A percentile compares a stretch with the other conserved stretches of the same genome.
phyloP scores from a whole-genome alignment of 2,113 vertebrate species.

The Euleptes europaea region DNA sequence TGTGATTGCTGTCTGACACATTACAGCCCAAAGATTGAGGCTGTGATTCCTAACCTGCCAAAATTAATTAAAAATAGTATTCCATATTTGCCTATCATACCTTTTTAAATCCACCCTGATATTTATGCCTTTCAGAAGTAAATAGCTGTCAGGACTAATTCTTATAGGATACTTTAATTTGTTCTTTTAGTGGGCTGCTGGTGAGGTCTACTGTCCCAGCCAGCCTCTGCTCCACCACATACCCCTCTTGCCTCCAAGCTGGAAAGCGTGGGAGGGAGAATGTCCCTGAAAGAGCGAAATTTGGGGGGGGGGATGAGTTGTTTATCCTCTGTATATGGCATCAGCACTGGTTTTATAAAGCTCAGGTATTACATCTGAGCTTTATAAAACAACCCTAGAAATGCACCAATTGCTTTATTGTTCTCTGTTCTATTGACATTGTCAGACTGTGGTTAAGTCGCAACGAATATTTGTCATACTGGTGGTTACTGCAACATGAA shows the following conservation, averaged over 20 bases:
- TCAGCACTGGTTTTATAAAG: background rate
- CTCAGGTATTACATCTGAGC: background rate
- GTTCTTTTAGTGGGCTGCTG: background rate
- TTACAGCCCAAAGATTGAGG: no score
- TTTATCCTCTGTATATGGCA: background rate
- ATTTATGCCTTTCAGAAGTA: no score
- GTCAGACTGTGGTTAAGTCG: background rate
- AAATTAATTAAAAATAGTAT: no score
- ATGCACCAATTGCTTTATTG: background rate
- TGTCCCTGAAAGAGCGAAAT: background rate
- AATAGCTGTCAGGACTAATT: no score
- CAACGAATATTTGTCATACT: background rate
- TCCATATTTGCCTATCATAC: no score
- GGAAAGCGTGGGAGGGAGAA: no score
- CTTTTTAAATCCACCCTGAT: no score
- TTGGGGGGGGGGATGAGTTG: background rate
- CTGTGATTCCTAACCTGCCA: no score
- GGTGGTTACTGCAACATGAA: background rate
- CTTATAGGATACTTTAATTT: no score
- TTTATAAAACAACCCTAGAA: background rate
- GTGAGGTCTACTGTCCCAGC: no score
- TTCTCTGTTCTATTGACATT: background rate
- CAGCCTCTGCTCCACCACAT: background rate
- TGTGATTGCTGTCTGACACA: no score
- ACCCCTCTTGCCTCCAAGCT: background rate